Percentiles rank a stretch among this genome's conserved stretches.
phyloP scores from a whole-genome alignment of 2,797 vertebrate species.

The Glossophaga mutica region DNA sequence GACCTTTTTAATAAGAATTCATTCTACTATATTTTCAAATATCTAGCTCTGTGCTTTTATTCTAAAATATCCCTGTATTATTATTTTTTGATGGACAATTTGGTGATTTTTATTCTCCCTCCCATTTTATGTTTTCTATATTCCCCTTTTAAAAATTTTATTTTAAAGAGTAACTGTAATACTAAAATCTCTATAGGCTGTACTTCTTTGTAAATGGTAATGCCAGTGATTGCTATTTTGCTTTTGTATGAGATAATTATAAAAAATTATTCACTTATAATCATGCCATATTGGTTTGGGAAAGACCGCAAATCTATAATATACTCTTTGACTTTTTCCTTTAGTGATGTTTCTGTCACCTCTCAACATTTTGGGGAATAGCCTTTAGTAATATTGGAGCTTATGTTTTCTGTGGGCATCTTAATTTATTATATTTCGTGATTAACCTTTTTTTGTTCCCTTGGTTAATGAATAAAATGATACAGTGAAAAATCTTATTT shows the following conservation, averaged over 20 bases:
- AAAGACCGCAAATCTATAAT: not conserved
- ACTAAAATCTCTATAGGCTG: not conserved
- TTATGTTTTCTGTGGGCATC: not conserved
- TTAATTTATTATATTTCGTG: constrained; percentile 25
- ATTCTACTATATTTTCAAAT: not conserved
- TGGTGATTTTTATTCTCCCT: constrained; percentile 26
- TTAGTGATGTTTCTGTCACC: not conserved
- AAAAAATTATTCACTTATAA: not conserved
- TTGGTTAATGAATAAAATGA: not conserved
- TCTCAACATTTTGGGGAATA: not conserved
- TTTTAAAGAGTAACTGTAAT: not conserved
- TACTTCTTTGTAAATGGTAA: not conserved
- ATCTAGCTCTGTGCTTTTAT: not conserved
- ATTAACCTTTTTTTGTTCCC: not conserved
- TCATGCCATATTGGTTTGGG: not conserved
- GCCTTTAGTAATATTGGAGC: not conserved
- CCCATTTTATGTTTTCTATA: not conserved
- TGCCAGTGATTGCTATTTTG: not conserved
- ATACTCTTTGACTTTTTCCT: not conserved
- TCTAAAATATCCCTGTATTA: not conserved
- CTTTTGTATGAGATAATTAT: not conserved
- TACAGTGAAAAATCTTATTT: not conserved
- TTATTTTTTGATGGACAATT: not conserved
- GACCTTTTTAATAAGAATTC: not conserved
- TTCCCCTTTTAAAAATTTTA: not conserved